These are phyloP conservation scores for Drosophila saltans DNA, from an alignment of 1,140 invertebrate genomes.

Conservation along the genomic window DNA sequence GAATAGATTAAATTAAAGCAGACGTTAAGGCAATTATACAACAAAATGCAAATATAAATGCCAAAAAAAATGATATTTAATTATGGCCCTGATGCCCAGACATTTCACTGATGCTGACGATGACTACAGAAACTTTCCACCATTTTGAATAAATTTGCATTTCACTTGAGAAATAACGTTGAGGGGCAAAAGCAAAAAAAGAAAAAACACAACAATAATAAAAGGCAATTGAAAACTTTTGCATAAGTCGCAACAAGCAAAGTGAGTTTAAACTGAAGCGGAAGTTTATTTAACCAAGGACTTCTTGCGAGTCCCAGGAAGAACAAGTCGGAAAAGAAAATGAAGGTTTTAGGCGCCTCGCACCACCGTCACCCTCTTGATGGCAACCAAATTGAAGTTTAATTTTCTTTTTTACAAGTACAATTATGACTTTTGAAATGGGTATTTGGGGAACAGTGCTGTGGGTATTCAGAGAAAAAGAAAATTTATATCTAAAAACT, in stretches of 20 bases:
- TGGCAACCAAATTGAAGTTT: constrained; percentile 63
- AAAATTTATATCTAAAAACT: neutral
- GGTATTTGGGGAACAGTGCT: constrained; percentile 18
- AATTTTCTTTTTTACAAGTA: constrained; percentile 72
- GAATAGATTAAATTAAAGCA: constrained; percentile 40
- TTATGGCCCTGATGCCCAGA: constrained; percentile 62
- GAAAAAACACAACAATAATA: constrained; percentile 28
- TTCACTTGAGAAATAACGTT: constrained; percentile 56
- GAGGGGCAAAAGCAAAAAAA: neutral
- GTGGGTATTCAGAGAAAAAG: neutral
- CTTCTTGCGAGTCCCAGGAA: constrained; percentile 12
- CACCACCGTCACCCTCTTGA: neutral
- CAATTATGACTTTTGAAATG: constrained; percentile 52
- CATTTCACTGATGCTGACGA: constrained; percentile 28
- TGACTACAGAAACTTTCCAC: constrained; percentile 55
- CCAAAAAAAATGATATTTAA: constrained; percentile 72
- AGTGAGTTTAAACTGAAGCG: constrained; percentile 64
- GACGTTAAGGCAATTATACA: constrained; percentile 63
- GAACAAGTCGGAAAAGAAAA: neutral
- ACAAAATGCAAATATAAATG: constrained; percentile 71
- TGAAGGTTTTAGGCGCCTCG: neutral
- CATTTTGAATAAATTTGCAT: constrained; percentile 81
- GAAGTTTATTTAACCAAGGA: constrained; percentile 48
- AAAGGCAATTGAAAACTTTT: constrained; percentile 78
- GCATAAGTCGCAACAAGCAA: constrained; percentile 74